Base-by-base conservation (phyloP, 2,797 vertebrate genomes). In the Pelodytes ibericus region DNA sequence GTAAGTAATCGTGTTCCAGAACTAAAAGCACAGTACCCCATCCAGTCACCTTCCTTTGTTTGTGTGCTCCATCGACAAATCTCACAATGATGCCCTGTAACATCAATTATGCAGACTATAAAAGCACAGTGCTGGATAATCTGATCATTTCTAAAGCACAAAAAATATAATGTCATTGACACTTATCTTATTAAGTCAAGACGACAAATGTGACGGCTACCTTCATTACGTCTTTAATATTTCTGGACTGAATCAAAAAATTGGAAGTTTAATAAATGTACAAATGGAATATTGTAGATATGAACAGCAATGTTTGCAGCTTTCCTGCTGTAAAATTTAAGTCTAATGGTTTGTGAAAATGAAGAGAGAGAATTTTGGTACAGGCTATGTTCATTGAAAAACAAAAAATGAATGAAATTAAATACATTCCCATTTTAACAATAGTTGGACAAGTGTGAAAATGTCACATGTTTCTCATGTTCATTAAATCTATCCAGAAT, bases 171-270 rank as follows among this genome's bases (percentile, higher is more conserved):
- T 80, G 41, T 31, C 68, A 66, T 31, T 56, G 61, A 15, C 31
- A 22, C 44, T 70, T 67, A 75, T 75, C 65, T 62, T 57, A 75
- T 68, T 67, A 59, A 66, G 67, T 26, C 33, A 51, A 39, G 27
- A 71, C 44, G 60, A 69, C 69, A 69, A 59, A 51, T 66, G 29
- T 63, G 26, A 71, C 41, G 59, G 29, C 30, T 66, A 59, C 60
- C 69, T 56, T 71, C 61, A n/a, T 71, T 64, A 72, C 47, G 41
- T 71, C 57, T 66, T 75, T 75, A 60, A 75, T 66, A 75, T 75
- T 41, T 39, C 33, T 47, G 57, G 56, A 73, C 57, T 57, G 51
- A 15, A 64, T 39, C 60, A 64, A 29, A 51, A 39, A n/a, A 65
- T 71, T 71, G 18, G 51, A 51, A 44, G 27, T 75, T 71, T 58